Percentiles rank a stretch among this genome's conserved stretches.
Evolutionary conservation across 2,113 vertebrate genomes (phyloP).

Genomic region (Microtus montanus): DNA sequence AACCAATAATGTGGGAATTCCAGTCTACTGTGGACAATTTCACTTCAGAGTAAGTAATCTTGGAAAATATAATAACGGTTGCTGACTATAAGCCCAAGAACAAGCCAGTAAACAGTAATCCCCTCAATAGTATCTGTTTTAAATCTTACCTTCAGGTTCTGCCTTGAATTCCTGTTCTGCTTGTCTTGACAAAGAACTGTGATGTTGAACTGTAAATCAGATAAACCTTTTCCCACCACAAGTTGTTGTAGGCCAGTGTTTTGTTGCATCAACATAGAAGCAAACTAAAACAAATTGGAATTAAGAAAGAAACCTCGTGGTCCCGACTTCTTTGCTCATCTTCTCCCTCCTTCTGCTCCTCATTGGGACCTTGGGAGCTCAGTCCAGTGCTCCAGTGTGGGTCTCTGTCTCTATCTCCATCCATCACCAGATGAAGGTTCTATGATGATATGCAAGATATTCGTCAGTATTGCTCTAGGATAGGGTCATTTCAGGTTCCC

Average conservation of each 20-base stretch:
- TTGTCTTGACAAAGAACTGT: background rate
- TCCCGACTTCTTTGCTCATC: no score
- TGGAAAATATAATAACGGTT: background rate
- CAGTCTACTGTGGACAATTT: background rate
- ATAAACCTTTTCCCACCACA: background rate
- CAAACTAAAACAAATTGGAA: background rate
- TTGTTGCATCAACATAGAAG: background rate
- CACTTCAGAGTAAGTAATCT: background rate
- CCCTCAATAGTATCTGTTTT: background rate
- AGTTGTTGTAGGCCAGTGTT: no score
- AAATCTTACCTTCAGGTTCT: background rate
- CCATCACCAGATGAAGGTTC: no score
- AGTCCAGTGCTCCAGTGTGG: no score
- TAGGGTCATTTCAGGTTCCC: no score
- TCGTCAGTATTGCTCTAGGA: no score
- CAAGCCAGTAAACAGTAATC: background rate
- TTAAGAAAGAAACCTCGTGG: conserved; percentile 36
- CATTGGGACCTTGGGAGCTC: no score
- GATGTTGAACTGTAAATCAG: background rate
- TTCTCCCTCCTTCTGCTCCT: no score
- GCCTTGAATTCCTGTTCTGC: background rate
- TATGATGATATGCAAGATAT: no score
- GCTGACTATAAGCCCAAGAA: background rate
- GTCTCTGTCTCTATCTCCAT: no score
- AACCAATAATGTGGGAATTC: background rate